Percentiles rank a stretch among this genome's conserved stretches.
Evolutionary conservation across 2,113 vertebrate species (phyloP).

Genomic region (Brienomyrus longianalis): DNA sequence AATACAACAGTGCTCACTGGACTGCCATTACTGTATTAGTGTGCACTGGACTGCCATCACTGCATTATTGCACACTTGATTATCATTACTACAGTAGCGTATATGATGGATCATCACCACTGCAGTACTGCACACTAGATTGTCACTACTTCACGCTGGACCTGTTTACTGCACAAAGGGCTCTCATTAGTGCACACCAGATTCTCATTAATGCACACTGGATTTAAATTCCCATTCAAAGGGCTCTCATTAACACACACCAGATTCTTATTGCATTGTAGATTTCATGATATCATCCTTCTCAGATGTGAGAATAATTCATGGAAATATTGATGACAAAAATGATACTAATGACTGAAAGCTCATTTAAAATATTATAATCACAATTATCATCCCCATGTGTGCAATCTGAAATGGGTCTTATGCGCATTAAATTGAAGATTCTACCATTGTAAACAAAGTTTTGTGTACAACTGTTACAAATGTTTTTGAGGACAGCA

Average conservation of each 20-base stretch:
- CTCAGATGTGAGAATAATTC: not conserved
- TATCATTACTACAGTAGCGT: not conserved
- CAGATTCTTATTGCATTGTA: not conserved
- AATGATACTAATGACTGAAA: not conserved
- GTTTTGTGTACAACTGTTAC: not conserved
- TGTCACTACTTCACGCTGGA: not conserved
- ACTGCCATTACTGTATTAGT: not conserved
- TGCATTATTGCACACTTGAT: not conserved
- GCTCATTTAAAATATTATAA: not conserved
- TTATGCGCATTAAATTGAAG: not conserved
- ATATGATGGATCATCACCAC: not conserved
- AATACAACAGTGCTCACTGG: not conserved
- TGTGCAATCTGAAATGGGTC: not conserved
- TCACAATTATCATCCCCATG: not conserved
- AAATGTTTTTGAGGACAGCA: not conserved
- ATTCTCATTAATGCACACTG: not conserved
- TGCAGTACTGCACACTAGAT: not conserved
- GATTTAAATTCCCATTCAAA: not conserved
- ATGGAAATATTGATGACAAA: not conserved
- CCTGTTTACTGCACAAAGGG: not conserved
- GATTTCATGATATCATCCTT: not conserved
- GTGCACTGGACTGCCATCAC: not conserved
- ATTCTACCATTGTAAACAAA: not conserved
- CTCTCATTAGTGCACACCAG: not conserved
- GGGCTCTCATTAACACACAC: not conserved